Evolutionary conservation across 1,140 invertebrate species (phyloP).

Genomic region (Drosophila kohkoa): DNA sequence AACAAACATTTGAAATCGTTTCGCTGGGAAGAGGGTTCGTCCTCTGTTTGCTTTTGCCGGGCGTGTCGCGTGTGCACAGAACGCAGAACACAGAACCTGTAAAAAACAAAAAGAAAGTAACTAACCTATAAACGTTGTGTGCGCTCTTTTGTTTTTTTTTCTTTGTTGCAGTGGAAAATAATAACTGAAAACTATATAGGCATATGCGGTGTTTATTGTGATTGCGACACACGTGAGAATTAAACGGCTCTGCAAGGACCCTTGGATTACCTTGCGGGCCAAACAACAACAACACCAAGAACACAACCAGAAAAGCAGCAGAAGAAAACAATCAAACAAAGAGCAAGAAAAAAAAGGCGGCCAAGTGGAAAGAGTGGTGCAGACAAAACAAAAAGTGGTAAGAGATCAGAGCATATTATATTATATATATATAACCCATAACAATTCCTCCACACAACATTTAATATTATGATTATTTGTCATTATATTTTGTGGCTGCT

Average conservation of each 20-base stretch:
- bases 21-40: not conserved
- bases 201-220: slow-evolving; percentile 29
- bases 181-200: slow-evolving; percentile 33
- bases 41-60: slow-evolving; percentile 17
- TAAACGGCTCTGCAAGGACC: slow-evolving; percentile 72
- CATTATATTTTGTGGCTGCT: slow-evolving; percentile 13
- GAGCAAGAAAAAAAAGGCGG: not conserved
- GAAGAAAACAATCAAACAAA: not conserved
- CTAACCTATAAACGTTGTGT: not conserved
- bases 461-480: slow-evolving; percentile 27
- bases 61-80: slow-evolving; percentile 18
- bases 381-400: slow-evolving; percentile 12
- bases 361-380: slow-evolving; percentile 1
- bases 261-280: slow-evolving; percentile 78
- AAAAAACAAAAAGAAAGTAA: not conserved
- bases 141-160: slow-evolving; percentile 1
- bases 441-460: not conserved
- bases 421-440: too few relatives aligned
- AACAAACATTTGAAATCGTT: slow-evolving; percentile 1
- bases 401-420: not conserved
- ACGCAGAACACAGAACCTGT: too few relatives aligned
- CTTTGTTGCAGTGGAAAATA: slow-evolving; percentile 21
- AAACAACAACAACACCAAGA: slow-evolving; percentile 6
- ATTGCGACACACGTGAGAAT: slow-evolving; percentile 3
- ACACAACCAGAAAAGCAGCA: not conserved